Evolutionary conservation across 1,140 invertebrate genomes (phyloP), one percentile per base, ranked within the genome.

Genomic region (Chironomus striatipennis): DNA sequence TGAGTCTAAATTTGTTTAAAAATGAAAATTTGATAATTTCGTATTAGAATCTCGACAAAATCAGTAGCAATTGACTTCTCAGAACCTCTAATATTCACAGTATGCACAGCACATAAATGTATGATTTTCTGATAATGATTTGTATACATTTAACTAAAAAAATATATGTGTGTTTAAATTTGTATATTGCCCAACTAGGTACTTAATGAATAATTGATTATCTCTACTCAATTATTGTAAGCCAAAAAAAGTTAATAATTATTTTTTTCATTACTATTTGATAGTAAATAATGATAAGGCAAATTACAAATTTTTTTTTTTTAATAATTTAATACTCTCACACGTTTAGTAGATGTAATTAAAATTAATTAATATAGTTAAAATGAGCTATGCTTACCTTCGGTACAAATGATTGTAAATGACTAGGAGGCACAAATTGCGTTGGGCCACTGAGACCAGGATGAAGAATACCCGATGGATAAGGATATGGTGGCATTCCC

Each of bases 331-430:
- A 34, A 34, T 34, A 34, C 1, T 34, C 24, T 34, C 24, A 47
- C 8, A 47, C 15, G 43, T 47, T 47, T 47, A 47, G 7, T 47
- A 2, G 43, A 47, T 10, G 15, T 47, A 47, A 47, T 15, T 15
- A 47, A 47, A 47, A 47, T 47, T 10, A 47, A 47, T 10, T 9
- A 10, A 47, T 10, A 47, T 3, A 2, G 5, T 2, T 34, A 2
- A 34, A 34, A 34, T 34, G 5, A 34, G 24, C 24, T 34, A 2
- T 34, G 77, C 82, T 86, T 87, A 97, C 95, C 91, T 96, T 97
- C 78, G 94, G 95, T 78, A 95, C 91, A 82, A 94, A 94, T 74
- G 93, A 88, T 72, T 89, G 88, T 77, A 90, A 83, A 82, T 90
- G 93, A 83, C 86, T 93, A 67, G 90, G 93, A 77, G 90, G 90